phyloP scores from a whole-genome alignment of 2,888 invertebrate genomes.

The Archaeoteleia sp. region DNA sequence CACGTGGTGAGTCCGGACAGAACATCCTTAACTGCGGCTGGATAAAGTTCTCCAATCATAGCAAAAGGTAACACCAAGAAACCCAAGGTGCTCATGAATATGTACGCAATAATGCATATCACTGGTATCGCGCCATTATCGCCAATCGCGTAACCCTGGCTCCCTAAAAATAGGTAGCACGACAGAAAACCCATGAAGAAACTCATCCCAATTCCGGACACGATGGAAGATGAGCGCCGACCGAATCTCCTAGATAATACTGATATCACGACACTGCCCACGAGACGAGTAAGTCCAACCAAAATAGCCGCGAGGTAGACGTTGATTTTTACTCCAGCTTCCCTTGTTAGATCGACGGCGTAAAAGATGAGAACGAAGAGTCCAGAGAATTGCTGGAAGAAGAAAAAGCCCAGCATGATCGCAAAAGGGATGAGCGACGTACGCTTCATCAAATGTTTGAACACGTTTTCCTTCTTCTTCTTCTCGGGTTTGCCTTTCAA shows the following conservation, averaged over 20 bases:
- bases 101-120: slow-evolving; percentile 74
- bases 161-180: slow-evolving; percentile 70
- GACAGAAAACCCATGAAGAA: slow-evolving; percentile 77
- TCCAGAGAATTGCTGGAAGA: slow-evolving; percentile 79
- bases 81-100: slow-evolving; percentile 77
- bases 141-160: slow-evolving; percentile 59
- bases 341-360: slow-evolving; percentile 76
- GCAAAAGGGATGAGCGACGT: slow-evolving; percentile 75
- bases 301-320: slow-evolving; percentile 76
- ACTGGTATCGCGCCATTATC: slow-evolving; percentile 73
- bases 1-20: slow-evolving; percentile 76
- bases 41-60: slow-evolving; percentile 78
- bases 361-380: slow-evolving; percentile 78
- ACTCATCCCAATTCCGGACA: slow-evolving; percentile 78
- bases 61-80: slow-evolving; percentile 78
- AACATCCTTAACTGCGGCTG: slow-evolving; percentile 76
- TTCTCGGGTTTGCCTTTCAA: slow-evolving; percentile 54
- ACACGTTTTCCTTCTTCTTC: slow-evolving; percentile 60
- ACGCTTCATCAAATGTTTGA: slow-evolving; percentile 68
- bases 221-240: slow-evolving; percentile 77
- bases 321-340: slow-evolving; percentile 75
- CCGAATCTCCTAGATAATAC: slow-evolving; percentile 77
- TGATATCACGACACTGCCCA: slow-evolving; percentile 75
- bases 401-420: slow-evolving; percentile 76
- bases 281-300: slow-evolving; percentile 76